Percentiles rank a stretch among this genome's conserved stretches.
These are phyloP conservation scores for Syritta pipiens DNA, from an alignment of 2,888 invertebrate species.

Conservation along the genomic window DNA sequence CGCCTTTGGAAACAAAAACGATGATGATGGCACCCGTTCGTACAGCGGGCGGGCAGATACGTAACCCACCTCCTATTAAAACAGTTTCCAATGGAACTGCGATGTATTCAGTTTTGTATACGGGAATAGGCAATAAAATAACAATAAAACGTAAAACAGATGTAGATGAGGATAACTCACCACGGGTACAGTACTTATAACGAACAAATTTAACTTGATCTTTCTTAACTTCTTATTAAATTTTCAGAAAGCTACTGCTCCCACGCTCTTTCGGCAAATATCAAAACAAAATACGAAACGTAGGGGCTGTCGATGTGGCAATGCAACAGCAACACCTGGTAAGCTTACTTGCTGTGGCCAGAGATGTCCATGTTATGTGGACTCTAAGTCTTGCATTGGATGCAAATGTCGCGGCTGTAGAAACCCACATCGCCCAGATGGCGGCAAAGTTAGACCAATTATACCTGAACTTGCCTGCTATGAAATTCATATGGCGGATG, in stretches of 20 bases:
- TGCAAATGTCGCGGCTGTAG: conserved; percentile 96
- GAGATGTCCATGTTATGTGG: conserved; percentile 95
- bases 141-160: conserved; percentile 89
- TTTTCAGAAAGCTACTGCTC: conserved; percentile 61
- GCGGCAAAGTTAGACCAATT: conserved; percentile 86
- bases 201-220: conserved; percentile 1
- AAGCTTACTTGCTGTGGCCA: conserved; percentile 96
- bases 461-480: conserved; percentile 85
- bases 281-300: conserved; percentile 79
- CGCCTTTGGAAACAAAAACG: conserved; percentile 17
- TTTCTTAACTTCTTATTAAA: conserved; percentile 5
- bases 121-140: conserved; percentile 90
- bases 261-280: conserved; percentile 63
- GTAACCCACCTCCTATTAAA: conserved; percentile 75
- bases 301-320: conserved; percentile 93
- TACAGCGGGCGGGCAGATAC: conserved; percentile 66
- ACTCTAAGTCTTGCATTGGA: conserved; percentile 91
- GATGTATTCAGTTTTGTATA: conserved; percentile 89
- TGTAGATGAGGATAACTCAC: conserved; percentile 80
- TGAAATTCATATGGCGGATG: conserved; percentile 80
- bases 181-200: conserved; percentile 77
- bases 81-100: conserved; percentile 82
- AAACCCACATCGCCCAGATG: conserved; percentile 92
- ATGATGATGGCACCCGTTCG: conserved; percentile 36
- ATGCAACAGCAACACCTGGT: conserved; percentile 92